phyloP scores from a whole-genome alignment of 2,113 vertebrate genomes.

The Microcebus murinus region DNA sequence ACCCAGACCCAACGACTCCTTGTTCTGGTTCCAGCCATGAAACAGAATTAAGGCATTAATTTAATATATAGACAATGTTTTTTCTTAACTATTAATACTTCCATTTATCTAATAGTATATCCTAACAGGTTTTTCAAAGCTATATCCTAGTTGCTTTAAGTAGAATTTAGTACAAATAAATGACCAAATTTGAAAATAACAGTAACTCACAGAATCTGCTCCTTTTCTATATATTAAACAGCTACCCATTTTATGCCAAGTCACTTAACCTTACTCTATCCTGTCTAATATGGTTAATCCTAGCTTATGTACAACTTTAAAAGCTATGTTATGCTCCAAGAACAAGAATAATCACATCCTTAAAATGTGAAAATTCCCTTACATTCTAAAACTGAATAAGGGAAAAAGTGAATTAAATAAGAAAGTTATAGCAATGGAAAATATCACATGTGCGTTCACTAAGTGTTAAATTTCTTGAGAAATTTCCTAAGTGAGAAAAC shows the following conservation, averaged over 20 bases:
- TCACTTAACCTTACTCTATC: background rate
- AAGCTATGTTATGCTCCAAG: background rate
- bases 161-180: constrained; percentile 16
- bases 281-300: background rate
- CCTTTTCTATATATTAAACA: background rate
- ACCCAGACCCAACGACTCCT: background rate
- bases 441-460: background rate
- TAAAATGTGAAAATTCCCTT: constrained; percentile 41
- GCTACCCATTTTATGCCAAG: background rate
- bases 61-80: background rate
- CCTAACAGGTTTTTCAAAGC: background rate
- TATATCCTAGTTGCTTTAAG: background rate
- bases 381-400: constrained; percentile 23
- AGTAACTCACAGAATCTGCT: background rate
- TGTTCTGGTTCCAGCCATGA: background rate
- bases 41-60: background rate
- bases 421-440: background rate
- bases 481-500: constrained; percentile 33
- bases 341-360: background rate
- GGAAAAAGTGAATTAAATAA: background rate
- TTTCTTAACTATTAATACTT: background rate
- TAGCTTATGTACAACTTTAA: background rate
- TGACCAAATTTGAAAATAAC: constrained; percentile 46
- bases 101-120: background rate
- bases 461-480: constrained; percentile 8